Percentiles rank a stretch among this genome's conserved stretches.
phyloP scores from a whole-genome alignment of 2,113 vertebrate genomes.

The Indri indri region DNA sequence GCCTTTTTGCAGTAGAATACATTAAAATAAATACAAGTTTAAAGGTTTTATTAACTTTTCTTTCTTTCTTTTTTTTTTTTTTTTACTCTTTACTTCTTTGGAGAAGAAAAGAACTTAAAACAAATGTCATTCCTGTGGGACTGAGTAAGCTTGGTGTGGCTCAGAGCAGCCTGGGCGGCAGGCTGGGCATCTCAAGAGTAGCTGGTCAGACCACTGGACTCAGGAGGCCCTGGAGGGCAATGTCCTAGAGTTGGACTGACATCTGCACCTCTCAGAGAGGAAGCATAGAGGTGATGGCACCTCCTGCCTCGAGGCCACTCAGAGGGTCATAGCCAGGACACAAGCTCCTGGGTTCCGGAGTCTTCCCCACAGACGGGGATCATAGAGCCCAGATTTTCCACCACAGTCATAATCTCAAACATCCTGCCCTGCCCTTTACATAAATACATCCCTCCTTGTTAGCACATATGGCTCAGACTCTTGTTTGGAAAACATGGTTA shows the following conservation, averaged over 20 bases:
- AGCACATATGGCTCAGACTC: neutral
- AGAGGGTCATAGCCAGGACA: neutral
- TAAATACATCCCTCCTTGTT: neutral
- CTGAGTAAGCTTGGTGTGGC: neutral
- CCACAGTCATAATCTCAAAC: neutral
- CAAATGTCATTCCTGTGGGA: neutral
- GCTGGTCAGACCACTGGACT: neutral
- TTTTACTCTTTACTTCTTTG: neutral
- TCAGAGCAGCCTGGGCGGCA: neutral
- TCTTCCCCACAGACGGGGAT: rapidly evolving
- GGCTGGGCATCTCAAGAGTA: neutral
- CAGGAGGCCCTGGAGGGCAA: neutral
- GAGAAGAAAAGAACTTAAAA: neutral
- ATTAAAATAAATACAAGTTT: neutral
- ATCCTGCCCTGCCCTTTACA: neutral
- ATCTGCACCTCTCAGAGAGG: neutral
- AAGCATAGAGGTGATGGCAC: rapidly evolving
- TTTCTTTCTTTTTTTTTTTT: neutral
- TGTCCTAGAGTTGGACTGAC: rapidly evolving
- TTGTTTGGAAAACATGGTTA: neutral
- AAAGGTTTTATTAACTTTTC: neutral
- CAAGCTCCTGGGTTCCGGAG: neutral
- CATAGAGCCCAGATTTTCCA: neutral
- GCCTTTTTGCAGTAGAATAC: neutral
- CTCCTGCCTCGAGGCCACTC: rapidly evolving